Evolutionary conservation across 2,113 vertebrate genomes (phyloP), one percentile per base, ranked within the genome.

Genomic region (Crocuta crocuta): DNA sequence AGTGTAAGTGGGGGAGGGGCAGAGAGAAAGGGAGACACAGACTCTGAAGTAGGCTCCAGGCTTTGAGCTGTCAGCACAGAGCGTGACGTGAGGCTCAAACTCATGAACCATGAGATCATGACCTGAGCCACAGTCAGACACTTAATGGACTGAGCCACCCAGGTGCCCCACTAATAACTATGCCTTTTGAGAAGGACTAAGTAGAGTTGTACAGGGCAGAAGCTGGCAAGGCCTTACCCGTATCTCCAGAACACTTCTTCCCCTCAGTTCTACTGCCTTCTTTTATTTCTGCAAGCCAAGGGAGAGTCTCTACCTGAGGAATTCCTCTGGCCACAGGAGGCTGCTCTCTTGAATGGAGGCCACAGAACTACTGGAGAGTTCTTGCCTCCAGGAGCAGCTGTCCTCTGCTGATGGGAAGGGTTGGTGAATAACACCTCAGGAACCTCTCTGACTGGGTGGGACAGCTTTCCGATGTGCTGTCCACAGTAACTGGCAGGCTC

Each of bases 171-270:
- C 21, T 61, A 23, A 61, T 61, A 61, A 61, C 58, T 61, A 61
- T 61, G 8, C 2, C 58, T 61, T 76, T 68, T 43, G 83, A 73
- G 53, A 94, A 90, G 73, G 61, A 79, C 50, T 48, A 48, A 17
- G 31, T 2, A 39, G 23, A 26, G 0, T 5, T 26, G 1, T 16
- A 16, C 1, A 2, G 48, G 19, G 39, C 24, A 12, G 53, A 65
- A 65, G 73, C 28, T 76, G 35, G 8, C 17, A 13, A 4, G 68
- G 21, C 1, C 23, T 24, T 19, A 0, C 4, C 8, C 16, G 8
- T 28, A 65, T 33, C 65, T 33, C 39, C 35, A 61, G 35, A 5
- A 39, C 9, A 23, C 26, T 16, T 26, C 43, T 15, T 78, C 21
- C 16, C 15, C 55, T 33, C 10, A 8, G 10, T 10, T 43, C 58